Evolutionary conservation across 2,797 vertebrate genomes (phyloP).

Genomic region (Urosaurus nigricauda): DNA sequence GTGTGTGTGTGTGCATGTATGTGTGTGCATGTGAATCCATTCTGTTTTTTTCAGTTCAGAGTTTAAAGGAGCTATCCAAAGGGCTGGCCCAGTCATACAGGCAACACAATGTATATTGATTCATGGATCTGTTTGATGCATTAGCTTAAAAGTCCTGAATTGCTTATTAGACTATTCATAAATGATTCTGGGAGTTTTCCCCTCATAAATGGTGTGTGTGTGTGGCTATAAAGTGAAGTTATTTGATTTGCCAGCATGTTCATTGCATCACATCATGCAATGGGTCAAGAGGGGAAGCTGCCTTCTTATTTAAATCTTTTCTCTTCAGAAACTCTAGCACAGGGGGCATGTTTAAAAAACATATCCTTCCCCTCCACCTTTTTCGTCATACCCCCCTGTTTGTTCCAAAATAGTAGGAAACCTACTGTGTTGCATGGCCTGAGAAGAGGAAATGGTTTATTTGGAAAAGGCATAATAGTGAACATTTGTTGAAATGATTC

Average conservation of each 20-base stretch:
- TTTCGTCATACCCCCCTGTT: not conserved
- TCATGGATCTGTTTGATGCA: not conserved
- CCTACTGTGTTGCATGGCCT: conserved; percentile 10
- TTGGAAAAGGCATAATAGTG: not conserved
- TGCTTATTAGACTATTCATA: conserved; percentile 1
- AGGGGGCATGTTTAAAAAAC: not conserved
- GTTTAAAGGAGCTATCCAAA: no score
- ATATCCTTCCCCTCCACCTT: not conserved
- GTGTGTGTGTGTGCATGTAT: no score
- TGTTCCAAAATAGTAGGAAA: conserved; percentile 11
- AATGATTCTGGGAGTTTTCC: conserved; percentile 19
- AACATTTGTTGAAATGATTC: not conserved
- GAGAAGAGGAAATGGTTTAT: not conserved
- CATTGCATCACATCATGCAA: conserved; percentile 37
- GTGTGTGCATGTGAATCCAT: no score
- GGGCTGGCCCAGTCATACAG: no score
- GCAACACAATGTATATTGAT: not conserved
- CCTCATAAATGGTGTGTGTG: no score
- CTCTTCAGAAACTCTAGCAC: not conserved
- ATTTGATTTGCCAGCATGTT: conserved; percentile 46
- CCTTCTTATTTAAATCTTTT: conserved; percentile 9
- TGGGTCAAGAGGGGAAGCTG: conserved; percentile 36
- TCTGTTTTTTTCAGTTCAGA: no score
- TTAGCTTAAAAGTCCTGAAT: not conserved
- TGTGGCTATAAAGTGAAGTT: conserved; percentile 39